These are phyloP conservation scores for Cardinalis cardinalis DNA, from an alignment of 2,113 vertebrate genomes.

Conservation along the genomic window DNA sequence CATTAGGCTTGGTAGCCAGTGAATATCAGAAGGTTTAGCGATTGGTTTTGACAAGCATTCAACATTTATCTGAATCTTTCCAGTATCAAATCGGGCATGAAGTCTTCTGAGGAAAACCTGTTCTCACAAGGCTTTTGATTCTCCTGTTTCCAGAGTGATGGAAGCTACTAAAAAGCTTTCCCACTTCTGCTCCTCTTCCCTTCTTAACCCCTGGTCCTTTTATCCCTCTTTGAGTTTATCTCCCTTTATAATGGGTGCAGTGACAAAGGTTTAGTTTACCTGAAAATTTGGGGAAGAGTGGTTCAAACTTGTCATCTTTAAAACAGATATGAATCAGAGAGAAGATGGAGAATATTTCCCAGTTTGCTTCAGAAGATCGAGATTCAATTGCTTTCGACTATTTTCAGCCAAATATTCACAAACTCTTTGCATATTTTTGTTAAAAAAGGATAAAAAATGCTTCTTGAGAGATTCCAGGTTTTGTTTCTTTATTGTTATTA, in stretches of 20 bases:
- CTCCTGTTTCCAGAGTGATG: not conserved
- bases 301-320: not conserved
- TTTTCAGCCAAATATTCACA: not conserved
- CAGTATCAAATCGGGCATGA: slow-evolving; percentile 50
- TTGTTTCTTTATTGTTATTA: not conserved
- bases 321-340: not conserved
- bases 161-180: slow-evolving; percentile 11
- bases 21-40: slow-evolving; percentile 48
- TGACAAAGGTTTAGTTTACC: not conserved
- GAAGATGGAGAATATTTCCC: not conserved
- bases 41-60: slow-evolving; percentile 66
- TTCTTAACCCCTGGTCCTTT: not conserved
- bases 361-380: not conserved
- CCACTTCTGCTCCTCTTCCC: not conserved
- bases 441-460: not conserved
- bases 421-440: not conserved
- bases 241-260: not conserved
- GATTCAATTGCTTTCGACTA: not conserved
- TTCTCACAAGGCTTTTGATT: slow-evolving; percentile 44
- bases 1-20: slow-evolving; percentile 44
- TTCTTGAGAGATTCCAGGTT: not conserved
- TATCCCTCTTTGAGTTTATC: not conserved
- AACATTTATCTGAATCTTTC: slow-evolving; percentile 58
- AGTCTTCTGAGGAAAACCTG: slow-evolving; percentile 45
- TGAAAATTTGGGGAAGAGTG: not conserved